These are phyloP conservation scores for Phaethon lepturus DNA, from an alignment of 2,113 vertebrate genomes.

Conservation along the genomic window DNA sequence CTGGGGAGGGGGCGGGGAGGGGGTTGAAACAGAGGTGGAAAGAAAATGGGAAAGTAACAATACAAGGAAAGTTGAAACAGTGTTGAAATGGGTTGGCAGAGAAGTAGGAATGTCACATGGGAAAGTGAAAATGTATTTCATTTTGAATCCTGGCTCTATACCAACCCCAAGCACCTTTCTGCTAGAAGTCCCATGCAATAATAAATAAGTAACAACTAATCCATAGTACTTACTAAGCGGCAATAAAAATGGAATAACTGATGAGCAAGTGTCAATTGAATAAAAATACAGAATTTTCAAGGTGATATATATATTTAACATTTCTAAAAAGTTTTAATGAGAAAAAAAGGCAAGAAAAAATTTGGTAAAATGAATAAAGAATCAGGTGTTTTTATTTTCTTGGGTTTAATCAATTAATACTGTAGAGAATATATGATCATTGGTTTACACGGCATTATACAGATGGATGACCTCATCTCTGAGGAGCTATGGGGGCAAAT, in stretches of 20 bases:
- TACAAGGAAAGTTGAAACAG: background rate
- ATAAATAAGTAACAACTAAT: background rate
- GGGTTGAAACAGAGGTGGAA: background rate
- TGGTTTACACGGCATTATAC: background rate
- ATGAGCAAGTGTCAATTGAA: background rate
- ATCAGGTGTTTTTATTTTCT: background rate
- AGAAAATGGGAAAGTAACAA: background rate
- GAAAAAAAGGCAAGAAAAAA: background rate
- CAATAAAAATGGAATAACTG: background rate
- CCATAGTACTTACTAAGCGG: background rate
- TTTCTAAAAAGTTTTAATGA: background rate
- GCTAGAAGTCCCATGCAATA: background rate
- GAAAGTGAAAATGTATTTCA: constrained; percentile 1
- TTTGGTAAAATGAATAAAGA: background rate
- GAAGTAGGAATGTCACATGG: background rate
- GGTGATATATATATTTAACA: background rate
- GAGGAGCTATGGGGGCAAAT: background rate
- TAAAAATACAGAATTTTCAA: background rate
- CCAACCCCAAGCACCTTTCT: background rate
- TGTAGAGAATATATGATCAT: background rate
- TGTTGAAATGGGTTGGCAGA: background rate
- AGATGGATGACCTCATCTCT: background rate
- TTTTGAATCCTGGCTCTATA: background rate
- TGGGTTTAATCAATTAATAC: background rate
- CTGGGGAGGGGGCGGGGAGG: no score